Percentiles rank a stretch among this genome's conserved stretches.
Conservation (phyloP, 2,888 invertebrate species). For the Masnerella sp. region DNA sequence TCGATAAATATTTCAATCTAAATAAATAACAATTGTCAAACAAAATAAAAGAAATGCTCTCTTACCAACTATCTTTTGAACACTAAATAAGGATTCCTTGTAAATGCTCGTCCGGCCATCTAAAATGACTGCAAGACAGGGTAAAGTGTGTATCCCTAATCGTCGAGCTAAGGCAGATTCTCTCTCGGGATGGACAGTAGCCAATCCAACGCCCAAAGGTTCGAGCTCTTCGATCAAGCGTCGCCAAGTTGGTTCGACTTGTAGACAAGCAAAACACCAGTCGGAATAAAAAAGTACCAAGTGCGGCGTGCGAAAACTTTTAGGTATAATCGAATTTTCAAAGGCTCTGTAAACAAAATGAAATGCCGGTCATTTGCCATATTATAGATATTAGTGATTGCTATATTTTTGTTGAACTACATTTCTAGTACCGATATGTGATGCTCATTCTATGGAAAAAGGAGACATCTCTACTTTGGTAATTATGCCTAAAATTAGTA, state of each 20-base stretch:
- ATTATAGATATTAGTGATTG: not conserved
- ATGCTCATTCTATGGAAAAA: slow-evolving; percentile 92
- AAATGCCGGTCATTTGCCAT: not conserved
- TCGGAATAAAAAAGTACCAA: slow-evolving; percentile 95
- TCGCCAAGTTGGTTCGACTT: slow-evolving; percentile 91
- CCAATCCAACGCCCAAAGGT: slow-evolving; percentile 89
- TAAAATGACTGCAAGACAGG: slow-evolving; percentile 88
- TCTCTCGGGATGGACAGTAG: slow-evolving; percentile 90
- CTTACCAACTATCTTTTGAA: slow-evolving; percentile 89
- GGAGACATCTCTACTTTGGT: slow-evolving; percentile 91
- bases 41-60: slow-evolving; percentile 38
- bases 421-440: slow-evolving; percentile 89
- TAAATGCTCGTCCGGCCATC: slow-evolving; percentile 92
- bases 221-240: slow-evolving; percentile 91
- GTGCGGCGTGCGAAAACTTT: slow-evolving; percentile 89
- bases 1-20: no score
- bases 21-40: no score
- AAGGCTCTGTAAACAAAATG: slow-evolving; percentile 89
- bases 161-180: slow-evolving; percentile 88
- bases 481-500: slow-evolving; percentile 86
- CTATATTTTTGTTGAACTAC: not conserved
- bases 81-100: slow-evolving; percentile 87
- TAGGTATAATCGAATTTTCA: slow-evolving; percentile 91
- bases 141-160: slow-evolving; percentile 89
- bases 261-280: slow-evolving; percentile 95